Conservation (phyloP, 2,797 vertebrate genomes). For the Aeoliscus strigatus region DNA sequence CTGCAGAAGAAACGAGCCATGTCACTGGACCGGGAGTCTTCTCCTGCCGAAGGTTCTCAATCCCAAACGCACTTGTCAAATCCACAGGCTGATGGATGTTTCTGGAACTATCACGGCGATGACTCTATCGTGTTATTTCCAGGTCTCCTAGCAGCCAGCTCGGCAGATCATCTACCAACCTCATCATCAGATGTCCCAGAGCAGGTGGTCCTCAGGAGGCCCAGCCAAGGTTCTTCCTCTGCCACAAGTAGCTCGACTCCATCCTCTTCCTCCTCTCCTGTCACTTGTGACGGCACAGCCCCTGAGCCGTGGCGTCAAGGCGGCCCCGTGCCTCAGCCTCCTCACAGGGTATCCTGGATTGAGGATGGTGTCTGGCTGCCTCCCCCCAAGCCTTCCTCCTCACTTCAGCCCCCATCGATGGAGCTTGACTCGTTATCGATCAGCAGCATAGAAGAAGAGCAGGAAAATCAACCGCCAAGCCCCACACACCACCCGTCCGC, state of each 20-base stretch:
- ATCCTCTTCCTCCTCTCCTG: conserved; percentile 10
- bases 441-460: conserved; percentile 80
- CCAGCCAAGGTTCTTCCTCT: conserved; percentile 40
- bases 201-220: conserved; percentile 66
- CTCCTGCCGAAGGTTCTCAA: no score
- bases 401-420: conserved; percentile 51
- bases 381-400: conserved; percentile 57
- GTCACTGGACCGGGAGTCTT: conserved; percentile 55
- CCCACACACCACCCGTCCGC: conserved; percentile 24
- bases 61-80: no score
- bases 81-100: no score
- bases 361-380: conserved; percentile 74
- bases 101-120: no score
- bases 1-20: conserved; percentile 64
- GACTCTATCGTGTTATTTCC: conserved; percentile 6
- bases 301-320: conserved; percentile 37
- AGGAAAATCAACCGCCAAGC: conserved; percentile 33
- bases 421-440: conserved; percentile 74
- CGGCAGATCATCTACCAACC: conserved; percentile 27
- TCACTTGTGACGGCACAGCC: neutral
- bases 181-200: conserved; percentile 39
- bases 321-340: conserved; percentile 56
- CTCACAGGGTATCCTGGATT: conserved; percentile 84
- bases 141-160: conserved; percentile 52
- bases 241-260: conserved; percentile 13